Percentiles rank a stretch among this genome's conserved stretches.
Evolutionary conservation across 2,113 vertebrate species (phyloP).

Genomic region (Ciconia stormi): DNA sequence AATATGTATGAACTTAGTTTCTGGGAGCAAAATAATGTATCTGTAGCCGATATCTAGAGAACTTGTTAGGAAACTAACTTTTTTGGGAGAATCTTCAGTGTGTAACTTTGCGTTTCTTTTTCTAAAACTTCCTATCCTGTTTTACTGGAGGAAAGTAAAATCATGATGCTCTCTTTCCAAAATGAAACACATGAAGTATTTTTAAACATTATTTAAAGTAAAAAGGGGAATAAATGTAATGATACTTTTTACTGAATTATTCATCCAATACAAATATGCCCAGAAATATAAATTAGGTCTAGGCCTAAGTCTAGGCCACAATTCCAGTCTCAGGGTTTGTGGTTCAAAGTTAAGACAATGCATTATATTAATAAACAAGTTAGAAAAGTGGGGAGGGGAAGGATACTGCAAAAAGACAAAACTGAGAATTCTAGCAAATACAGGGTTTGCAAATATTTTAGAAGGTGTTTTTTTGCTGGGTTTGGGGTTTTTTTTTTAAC

Average conservation of each 20-base stretch:
- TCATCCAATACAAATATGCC: not conserved
- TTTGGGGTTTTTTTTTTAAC: not conserved
- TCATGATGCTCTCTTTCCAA: not conserved
- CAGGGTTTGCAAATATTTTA: not conserved
- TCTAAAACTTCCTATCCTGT: not conserved
- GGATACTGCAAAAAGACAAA: not conserved
- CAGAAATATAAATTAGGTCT: not conserved
- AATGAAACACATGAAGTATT: not conserved
- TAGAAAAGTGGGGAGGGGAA: not conserved
- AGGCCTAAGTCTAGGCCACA: not conserved
- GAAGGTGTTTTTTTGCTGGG: not conserved
- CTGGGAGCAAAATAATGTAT: not conserved
- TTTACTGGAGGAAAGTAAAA: not conserved
- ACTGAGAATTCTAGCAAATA: not conserved
- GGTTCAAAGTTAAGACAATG: not conserved
- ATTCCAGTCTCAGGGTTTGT: not conserved
- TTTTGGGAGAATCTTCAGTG: not conserved
- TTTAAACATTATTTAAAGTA: not conserved
- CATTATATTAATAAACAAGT: not conserved
- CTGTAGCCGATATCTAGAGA: not conserved
- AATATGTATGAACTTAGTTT: not conserved
- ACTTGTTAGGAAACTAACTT: not conserved
- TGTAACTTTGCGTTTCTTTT: not conserved
- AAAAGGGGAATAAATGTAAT: not conserved
- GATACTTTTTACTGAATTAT: not conserved